Conservation (phyloP, 2,888 invertebrate species). For the Xylota sylvarum region DNA sequence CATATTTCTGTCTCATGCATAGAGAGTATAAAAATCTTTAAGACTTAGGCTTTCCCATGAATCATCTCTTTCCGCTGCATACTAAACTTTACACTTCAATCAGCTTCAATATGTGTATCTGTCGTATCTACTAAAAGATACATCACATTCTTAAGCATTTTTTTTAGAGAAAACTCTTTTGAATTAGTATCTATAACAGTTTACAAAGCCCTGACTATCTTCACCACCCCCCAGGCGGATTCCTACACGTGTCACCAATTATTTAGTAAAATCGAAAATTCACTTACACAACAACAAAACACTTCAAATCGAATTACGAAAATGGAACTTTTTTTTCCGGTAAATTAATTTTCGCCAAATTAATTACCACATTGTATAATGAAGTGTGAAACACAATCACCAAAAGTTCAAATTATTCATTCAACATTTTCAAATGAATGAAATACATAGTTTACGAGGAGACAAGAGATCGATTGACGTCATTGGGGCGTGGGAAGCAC, state of each 20-base stretch:
- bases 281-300: background rate
- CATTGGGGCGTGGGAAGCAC: slow-evolving; percentile 25
- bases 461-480: slow-evolving; percentile 15
- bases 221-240: no score
- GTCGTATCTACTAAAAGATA: no score
- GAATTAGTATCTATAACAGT: no score
- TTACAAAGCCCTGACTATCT: no score
- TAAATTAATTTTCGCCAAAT: slow-evolving; percentile 11
- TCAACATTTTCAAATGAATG: slow-evolving; percentile 25
- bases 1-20: no score
- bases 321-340: background rate
- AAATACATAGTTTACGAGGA: background rate
- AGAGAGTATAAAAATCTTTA: no score
- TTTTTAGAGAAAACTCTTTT: no score
- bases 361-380: slow-evolving; percentile 8
- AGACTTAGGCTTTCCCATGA: no score
- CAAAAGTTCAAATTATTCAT: slow-evolving; percentile 32
- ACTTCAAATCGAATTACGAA: background rate
- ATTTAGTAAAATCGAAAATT: background rate
- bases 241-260: background rate
- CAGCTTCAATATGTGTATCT: no score
- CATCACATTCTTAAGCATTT: no score
- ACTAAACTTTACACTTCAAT: no score
- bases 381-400: background rate
- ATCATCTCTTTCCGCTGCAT: no score